These are phyloP conservation scores for Oppia nitens DNA, from an alignment of 1,140 invertebrate genomes.

Conservation along the genomic window DNA sequence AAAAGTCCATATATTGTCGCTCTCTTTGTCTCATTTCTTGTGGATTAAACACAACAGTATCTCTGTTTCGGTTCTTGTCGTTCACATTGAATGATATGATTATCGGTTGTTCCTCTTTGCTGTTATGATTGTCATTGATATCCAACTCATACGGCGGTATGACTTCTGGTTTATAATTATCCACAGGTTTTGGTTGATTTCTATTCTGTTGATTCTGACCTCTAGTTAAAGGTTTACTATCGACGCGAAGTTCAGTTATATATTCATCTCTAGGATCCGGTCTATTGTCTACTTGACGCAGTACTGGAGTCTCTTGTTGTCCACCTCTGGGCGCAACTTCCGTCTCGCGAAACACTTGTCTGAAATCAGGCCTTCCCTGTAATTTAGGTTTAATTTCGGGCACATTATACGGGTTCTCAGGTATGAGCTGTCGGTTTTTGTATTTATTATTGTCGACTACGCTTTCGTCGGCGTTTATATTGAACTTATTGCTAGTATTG, in stretches of 20 bases:
- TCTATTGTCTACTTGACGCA: not conserved
- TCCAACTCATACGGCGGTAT: not conserved
- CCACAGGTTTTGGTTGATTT: not conserved
- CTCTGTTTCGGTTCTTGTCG: not conserved
- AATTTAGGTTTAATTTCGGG: too few relatives aligned
- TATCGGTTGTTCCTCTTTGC: not conserved
- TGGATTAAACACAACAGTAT: not conserved
- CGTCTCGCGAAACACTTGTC: too few relatives aligned
- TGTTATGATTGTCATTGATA: not conserved
- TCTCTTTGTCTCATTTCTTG: not conserved
- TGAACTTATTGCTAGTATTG: too few relatives aligned
- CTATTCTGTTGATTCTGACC: not conserved
- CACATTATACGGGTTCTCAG: too few relatives aligned
- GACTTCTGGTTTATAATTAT: not conserved
- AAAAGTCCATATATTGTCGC: not conserved
- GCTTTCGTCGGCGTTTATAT: too few relatives aligned
- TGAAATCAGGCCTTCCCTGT: too few relatives aligned
- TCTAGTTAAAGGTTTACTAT: not conserved
- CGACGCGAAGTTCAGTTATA: not conserved
- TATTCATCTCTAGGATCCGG: not conserved
- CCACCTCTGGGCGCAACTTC: not conserved
- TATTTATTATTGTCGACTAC: too few relatives aligned
- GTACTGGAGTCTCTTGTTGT: not conserved
- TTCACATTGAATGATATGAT: not conserved
- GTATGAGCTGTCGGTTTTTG: too few relatives aligned